phyloP scores from a whole-genome alignment of 2,797 vertebrate species.

The Furcifer pardalis region DNA sequence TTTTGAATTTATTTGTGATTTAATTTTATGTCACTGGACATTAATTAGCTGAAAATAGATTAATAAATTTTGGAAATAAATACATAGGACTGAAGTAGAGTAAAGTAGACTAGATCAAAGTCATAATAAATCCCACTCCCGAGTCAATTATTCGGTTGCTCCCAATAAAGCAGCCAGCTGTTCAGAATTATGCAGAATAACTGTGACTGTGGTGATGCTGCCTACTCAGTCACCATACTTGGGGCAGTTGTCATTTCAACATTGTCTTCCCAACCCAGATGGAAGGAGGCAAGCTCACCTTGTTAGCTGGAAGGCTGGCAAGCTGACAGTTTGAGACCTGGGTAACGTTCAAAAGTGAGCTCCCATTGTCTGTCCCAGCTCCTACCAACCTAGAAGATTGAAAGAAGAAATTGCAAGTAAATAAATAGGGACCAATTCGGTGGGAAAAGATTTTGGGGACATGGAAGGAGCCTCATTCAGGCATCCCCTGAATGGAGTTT shows the following conservation, averaged over 20 bases:
- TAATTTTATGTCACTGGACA: background rate
- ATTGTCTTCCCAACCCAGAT: background rate
- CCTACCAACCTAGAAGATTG: too few relatives aligned
- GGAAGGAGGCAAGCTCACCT: background rate
- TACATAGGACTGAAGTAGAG: background rate
- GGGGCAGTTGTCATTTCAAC: background rate
- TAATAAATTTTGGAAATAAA: background rate
- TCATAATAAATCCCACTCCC: background rate
- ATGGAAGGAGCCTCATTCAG: too few relatives aligned
- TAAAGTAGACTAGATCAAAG: background rate
- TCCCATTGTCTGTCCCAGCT: too few relatives aligned
- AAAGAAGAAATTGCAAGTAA: too few relatives aligned
- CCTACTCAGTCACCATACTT: background rate
- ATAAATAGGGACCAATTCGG: too few relatives aligned
- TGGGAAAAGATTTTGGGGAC: too few relatives aligned
- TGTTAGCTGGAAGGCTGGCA: too few relatives aligned
- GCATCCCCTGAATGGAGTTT: too few relatives aligned
- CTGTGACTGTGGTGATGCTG: background rate
- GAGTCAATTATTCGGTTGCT: background rate
- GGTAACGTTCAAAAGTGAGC: too few relatives aligned
- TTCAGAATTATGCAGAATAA: background rate
- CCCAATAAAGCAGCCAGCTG: background rate
- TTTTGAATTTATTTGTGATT: background rate
- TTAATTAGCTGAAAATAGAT: background rate
- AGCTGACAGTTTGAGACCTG: too few relatives aligned